Conservation (phyloP, 2,113 vertebrate genomes). For the Heterocephalus glaber region DNA sequence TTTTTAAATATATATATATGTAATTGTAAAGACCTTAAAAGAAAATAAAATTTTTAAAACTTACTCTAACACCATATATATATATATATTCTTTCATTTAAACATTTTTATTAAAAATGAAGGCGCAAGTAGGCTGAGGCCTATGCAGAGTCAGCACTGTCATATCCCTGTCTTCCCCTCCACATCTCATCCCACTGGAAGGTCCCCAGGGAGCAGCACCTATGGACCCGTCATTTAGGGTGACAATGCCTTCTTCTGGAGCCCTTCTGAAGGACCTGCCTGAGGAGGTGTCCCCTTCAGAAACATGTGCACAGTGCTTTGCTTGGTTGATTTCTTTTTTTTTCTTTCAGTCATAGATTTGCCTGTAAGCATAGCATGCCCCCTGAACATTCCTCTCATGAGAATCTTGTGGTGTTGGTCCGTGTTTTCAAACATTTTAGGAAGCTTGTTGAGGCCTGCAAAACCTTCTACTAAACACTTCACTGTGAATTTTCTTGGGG, state of each 20-base stretch:
- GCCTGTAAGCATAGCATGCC: not conserved
- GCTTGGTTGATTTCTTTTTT: not conserved
- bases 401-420: not conserved
- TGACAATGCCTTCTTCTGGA: not conserved
- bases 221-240: not conserved
- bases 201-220: no score
- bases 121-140: no score
- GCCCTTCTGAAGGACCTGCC: not conserved
- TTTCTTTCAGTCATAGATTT: not conserved
- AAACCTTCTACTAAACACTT: no score
- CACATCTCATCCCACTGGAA: not conserved
- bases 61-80: not conserved
- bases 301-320: not conserved
- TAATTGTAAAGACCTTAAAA: not conserved
- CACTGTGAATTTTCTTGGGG: no score
- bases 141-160: not conserved
- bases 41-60: not conserved
- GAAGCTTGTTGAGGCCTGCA: not conserved
- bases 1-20: not conserved
- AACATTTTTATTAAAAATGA: not conserved
- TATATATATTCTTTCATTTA: not conserved
- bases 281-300: not conserved
- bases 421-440: not conserved
- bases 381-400: no score
- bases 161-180: not conserved